Evolutionary conservation across 2,888 invertebrate species (phyloP), one percentile per base, ranked within the genome.

Genomic region (Scaptomyza polygonia): DNA sequence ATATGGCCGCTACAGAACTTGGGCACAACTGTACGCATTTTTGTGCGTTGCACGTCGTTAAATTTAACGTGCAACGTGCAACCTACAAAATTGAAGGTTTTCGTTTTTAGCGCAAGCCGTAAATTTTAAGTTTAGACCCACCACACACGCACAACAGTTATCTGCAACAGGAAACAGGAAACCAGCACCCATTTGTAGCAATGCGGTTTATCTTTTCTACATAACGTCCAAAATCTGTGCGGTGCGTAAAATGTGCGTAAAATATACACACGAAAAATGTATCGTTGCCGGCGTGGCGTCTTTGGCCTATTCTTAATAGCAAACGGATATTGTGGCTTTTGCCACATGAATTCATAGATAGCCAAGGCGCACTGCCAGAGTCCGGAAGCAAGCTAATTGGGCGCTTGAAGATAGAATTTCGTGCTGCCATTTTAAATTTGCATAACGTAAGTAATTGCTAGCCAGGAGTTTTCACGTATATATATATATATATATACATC

Each of bases 241-340:
- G 30, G 18, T 57, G 61, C 77, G 66, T 58, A 51, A 51, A 64
- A 54, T 64, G 39, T 48, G 81, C 78, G 78, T 72, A 68, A 77
- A 72, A 72, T 86, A 76, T 56, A 67, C 61, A 67, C 83, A 59
- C 79, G 85, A 88, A 69, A 32, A 21, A 21, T 36, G 3, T 9
- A 39, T 39, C 18, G 52, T 64, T 62, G 34, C 11, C 9, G 8
- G 32, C 30, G 36, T 40, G 8, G 32, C 30, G 36, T 40, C 54
- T 69, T 63, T 40, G 51, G 67, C 59, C 36, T 36, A 56, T 48
- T 56, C 42, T n/a, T 84, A 84, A 88, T 86, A 86, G 87, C 67
- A 84, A 84, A 86, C 84, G 84, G 84, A 84, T 86, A 84, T 86
- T 81, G 88, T 79, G 73, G 85, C 82, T 77, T 86, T 88, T 81